phyloP scores from a whole-genome alignment of 2,797 vertebrate genomes.

The Sylvilagus floridanus region DNA sequence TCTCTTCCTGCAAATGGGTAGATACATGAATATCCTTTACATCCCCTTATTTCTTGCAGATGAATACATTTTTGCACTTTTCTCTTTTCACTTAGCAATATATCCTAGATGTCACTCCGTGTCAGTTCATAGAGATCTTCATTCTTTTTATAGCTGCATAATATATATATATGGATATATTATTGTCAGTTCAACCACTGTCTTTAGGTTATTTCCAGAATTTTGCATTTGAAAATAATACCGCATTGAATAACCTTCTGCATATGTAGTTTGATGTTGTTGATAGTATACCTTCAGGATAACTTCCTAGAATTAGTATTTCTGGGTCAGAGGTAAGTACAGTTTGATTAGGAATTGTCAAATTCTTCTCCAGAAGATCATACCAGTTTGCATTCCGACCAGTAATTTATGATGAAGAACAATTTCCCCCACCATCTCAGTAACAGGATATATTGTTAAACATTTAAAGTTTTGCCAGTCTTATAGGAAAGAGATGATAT shows the following conservation, averaged over 20 bases:
- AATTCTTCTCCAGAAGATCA: not conserved
- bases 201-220: not conserved
- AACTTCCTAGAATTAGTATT: not conserved
- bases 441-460: not conserved
- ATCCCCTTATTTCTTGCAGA: not conserved
- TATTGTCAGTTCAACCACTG: not conserved
- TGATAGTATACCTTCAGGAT: not conserved
- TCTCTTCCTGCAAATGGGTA: not conserved
- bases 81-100: not conserved
- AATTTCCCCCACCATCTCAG: not conserved
- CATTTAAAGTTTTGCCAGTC: not conserved
- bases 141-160: not conserved
- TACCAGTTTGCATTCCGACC: not conserved
- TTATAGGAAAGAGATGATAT: not conserved
- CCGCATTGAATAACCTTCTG: not conserved
- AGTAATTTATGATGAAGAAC: not conserved
- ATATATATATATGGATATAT: not conserved
- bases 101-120: not conserved
- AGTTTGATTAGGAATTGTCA: not conserved
- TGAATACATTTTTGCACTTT: not conserved
- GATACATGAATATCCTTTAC: not conserved
- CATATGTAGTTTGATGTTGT: not conserved
- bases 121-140: not conserved
- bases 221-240: not conserved
- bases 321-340: not conserved